A percentile compares a stretch with the other conserved stretches of the same genome.
phyloP scores from a whole-genome alignment of 1,140 invertebrate genomes.

The Drosophila gunungcola region DNA sequence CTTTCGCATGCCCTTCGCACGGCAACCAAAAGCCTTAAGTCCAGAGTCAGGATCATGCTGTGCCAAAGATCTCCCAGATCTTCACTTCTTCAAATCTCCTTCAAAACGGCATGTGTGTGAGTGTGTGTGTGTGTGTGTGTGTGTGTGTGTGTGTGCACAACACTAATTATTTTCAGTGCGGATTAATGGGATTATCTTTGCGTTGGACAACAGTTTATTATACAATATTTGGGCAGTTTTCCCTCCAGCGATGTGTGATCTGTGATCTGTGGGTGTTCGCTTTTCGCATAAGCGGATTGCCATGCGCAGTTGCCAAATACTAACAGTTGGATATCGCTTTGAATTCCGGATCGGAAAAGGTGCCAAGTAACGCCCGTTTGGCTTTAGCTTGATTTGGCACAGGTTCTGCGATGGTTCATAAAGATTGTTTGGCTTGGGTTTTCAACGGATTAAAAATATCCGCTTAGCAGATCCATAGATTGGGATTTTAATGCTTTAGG shows the following conservation, averaged over 20 bases:
- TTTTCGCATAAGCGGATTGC: constrained; percentile 47
- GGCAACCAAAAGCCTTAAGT: constrained; percentile 6
- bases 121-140: constrained; percentile 65
- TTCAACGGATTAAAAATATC: constrained; percentile 3
- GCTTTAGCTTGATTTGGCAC: background rate
- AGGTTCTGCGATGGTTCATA: background rate
- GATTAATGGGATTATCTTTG: constrained; percentile 83
- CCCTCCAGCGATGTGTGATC: background rate
- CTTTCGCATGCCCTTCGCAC: constrained; percentile 71
- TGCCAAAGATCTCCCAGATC: constrained; percentile 42
- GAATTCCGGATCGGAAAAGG: constrained; percentile 2
- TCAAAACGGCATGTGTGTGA: constrained; percentile 44
- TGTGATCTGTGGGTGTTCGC: constrained; percentile 54
- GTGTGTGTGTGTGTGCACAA: constrained; percentile 74
- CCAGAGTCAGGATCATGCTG: constrained; percentile 59
- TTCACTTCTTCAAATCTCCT: constrained; percentile 13
- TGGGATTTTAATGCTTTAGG: background rate
- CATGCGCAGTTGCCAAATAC: constrained; percentile 46
- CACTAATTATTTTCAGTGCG: constrained; percentile 83
- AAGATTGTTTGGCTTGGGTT: constrained; percentile 13
- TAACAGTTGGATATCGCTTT: constrained; percentile 41
- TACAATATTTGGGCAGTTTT: constrained; percentile 71
- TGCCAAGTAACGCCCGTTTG: constrained; percentile 27
- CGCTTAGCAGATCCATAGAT: background rate
- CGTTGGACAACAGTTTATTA: constrained; percentile 78